Percentiles rank a stretch among this genome's conserved stretches.
Evolutionary conservation across 2,797 vertebrate species (phyloP).

Genomic region (Leucoraja ocellata): DNA sequence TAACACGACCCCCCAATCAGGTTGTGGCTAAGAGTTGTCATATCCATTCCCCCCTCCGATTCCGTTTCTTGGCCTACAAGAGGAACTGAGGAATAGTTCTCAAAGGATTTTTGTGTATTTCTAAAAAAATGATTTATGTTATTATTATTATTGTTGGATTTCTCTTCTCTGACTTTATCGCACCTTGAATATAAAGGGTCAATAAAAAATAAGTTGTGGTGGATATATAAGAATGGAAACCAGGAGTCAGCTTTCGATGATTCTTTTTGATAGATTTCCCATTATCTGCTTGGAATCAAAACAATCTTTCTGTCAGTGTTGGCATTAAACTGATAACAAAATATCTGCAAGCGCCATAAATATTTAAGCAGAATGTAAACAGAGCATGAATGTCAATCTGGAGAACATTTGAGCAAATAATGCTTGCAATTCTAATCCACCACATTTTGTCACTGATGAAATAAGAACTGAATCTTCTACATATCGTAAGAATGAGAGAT

Average conservation of each 20-base stretch:
- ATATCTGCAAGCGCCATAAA: background rate
- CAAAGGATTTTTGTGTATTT: background rate
- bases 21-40: no score
- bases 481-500: no score
- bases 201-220: background rate
- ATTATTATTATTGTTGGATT: background rate
- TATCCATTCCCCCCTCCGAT: background rate
- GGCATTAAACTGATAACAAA: background rate
- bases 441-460: background rate
- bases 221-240: background rate
- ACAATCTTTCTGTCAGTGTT: slow-evolving; percentile 10
- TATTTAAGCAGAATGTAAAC: slow-evolving; percentile 12
- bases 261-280: background rate
- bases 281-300: background rate
- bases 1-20: background rate
- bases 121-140: background rate
- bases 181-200: background rate
- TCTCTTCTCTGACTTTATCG: background rate
- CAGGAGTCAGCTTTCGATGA: background rate
- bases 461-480: background rate
- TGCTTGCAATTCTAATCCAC: background rate
- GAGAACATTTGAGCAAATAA: no score
- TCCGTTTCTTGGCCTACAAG: background rate
- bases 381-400: background rate
- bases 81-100: no score